These are phyloP conservation scores for Hymenochirus boettgeri DNA, from an alignment of 2,113 vertebrate genomes.

Conservation along the genomic window DNA sequence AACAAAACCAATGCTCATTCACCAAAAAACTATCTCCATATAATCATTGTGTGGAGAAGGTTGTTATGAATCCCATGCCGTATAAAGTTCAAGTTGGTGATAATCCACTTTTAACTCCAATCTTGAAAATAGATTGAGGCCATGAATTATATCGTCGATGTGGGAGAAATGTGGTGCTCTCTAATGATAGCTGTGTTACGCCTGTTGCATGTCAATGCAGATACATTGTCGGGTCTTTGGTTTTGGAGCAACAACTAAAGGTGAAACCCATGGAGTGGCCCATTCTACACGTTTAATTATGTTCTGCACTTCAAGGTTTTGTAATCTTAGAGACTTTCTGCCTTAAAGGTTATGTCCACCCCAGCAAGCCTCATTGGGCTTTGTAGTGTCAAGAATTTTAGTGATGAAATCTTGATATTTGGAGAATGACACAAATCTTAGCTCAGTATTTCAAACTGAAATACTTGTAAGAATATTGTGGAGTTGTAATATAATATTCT, in stretches of 20 bases:
- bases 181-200: no score
- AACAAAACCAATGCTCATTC: not conserved
- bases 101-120: slow-evolving; percentile 5
- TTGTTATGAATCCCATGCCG: not conserved
- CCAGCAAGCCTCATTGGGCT: no score
- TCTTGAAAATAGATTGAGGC: not conserved
- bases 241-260: not conserved
- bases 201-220: no score
- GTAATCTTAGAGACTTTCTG: not conserved
- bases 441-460: no score
- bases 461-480: no score
- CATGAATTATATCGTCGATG: no score
- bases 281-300: not conserved
- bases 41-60: not conserved
- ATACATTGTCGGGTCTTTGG: not conserved
- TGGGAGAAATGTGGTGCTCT: no score
- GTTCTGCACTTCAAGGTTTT: not conserved
- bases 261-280: not conserved
- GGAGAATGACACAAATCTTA: no score
- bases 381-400: no score
- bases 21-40: not conserved
- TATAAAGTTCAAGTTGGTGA: slow-evolving; percentile 9
- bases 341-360: no score
- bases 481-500: no score
- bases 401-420: no score